phyloP scores from a whole-genome alignment of 1,140 invertebrate species.

The Adoxophyes honmai region DNA sequence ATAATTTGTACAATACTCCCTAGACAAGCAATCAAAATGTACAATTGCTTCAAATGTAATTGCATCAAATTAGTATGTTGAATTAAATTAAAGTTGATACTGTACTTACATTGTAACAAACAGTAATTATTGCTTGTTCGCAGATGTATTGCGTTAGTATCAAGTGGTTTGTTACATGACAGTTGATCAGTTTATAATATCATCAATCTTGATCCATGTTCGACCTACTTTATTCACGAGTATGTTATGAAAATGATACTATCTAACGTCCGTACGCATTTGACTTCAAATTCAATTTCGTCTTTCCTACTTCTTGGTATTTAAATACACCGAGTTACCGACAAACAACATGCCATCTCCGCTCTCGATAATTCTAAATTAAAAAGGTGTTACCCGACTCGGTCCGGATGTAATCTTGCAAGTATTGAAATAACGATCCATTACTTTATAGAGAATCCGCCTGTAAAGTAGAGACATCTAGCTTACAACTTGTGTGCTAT shows the following conservation, averaged over 20 bases:
- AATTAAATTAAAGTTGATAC: conserved; percentile 7
- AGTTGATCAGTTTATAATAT: background rate
- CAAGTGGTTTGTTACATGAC: background rate
- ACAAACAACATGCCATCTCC: background rate
- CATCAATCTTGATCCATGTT: background rate
- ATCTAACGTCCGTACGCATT: too few species aligned
- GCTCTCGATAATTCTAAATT: background rate
- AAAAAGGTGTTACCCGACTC: background rate
- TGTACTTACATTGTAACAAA: background rate
- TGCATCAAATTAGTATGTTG: conserved; percentile 9
- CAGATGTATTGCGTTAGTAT: background rate
- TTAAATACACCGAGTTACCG: too few species aligned
- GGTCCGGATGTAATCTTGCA: background rate
- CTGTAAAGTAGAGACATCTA: too few species aligned
- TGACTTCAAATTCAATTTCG: too few species aligned
- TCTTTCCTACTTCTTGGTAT: too few species aligned
- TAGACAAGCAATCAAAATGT: conserved; percentile 10
- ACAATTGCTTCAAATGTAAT: conserved; percentile 1
- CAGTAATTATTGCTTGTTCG: background rate
- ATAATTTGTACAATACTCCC: conserved; percentile 2
- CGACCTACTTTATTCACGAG: background rate
- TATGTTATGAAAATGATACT: background rate
- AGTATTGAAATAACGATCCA: background rate
- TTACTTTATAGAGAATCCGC: background rate
- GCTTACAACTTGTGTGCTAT: too few species aligned